A percentile compares a stretch with the other conserved stretches of the same genome.
Conservation (phyloP, 1,140 invertebrate species). For the Bombus waltoni region DNA sequence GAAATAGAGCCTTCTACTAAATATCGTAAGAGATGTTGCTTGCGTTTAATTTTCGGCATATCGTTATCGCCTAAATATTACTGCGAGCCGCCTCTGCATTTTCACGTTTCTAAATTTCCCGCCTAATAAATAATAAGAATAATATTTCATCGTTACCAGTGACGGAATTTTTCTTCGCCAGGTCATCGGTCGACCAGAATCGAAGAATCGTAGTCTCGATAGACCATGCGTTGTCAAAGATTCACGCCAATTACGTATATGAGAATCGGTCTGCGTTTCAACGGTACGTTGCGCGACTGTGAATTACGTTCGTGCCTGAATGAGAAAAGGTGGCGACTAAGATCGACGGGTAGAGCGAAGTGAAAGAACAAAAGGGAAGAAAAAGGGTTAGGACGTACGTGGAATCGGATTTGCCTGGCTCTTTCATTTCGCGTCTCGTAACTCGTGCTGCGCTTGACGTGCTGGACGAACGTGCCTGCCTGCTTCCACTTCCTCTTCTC, state of each 20-base stretch:
- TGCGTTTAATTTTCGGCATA: rapidly evolving
- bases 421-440: conserved; percentile 75
- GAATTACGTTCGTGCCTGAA: conserved; percentile 53
- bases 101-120: no score
- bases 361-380: conserved; percentile 40
- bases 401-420: conserved; percentile 68
- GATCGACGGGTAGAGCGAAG: conserved; percentile 29
- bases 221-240: no score
- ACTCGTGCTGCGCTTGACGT: conserved; percentile 62
- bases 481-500: conserved; percentile 24
- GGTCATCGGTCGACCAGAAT: no score
- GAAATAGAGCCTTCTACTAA: no score
- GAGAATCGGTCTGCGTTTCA: conserved; percentile 30
- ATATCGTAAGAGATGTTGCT: no score
- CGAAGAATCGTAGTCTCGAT: no score
- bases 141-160: no score
- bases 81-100: no score
- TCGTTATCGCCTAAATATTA: no score
- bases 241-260: no score
- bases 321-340: conserved; percentile 48
- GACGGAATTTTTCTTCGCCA: no score
- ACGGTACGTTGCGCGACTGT: conserved; percentile 36
- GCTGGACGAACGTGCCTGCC: conserved; percentile 24
- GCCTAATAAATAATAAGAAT: no score
- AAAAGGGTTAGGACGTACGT: conserved; percentile 20